Evolutionary conservation across 1,140 invertebrate genomes (phyloP), one percentile per base, ranked within the genome.

Genomic region (Drosophila chauvacae): DNA sequence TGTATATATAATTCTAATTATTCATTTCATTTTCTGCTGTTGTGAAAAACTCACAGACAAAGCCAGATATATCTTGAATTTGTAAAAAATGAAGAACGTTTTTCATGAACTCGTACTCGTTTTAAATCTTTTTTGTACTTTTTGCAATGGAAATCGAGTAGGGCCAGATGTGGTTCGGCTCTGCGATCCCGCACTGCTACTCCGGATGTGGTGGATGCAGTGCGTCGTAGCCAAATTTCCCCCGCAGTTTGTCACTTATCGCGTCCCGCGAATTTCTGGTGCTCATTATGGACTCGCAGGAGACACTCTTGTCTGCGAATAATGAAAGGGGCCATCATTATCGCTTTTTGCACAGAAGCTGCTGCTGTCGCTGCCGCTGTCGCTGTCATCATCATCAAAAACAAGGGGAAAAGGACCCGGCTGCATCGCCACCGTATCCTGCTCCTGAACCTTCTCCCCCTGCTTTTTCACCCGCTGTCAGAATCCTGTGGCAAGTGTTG

Each of bases 361-460:
- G 33, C 33, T 35, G 33, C 33, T 58, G 41, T 30, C 35, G 45
- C 26, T 53, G 44, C 55, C 50, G 65, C 55, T 59, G 48, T 44
- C 50, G 72, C 70, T 75, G 70, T 80, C 81, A 82, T 82, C 74
- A 82, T 82, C 80, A 82, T 81, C 79, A 82, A 74, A 74, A 82
- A 74, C 74, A 78, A 71, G 69, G 73, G 69, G 37, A 74, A 65
- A 64, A 77, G 74, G 23, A 51, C 70, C 28, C 37, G 13, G 63
- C 50, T 68, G 66, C 39, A 65, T 10, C 28, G n/a, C 35, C 30
- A 28, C 30, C 37, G 16, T n/a, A 39, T 51, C 23, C 37, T 18
- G 13, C 28, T 18, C 28, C 33, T 23, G 48, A 23, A 39, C 11
- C 26, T 16, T 23, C 26, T 7, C n/a, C 11, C 33, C 4, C 14